Evolutionary conservation across 1,140 invertebrate genomes (phyloP).

Genomic region (Rhagoletis pomonella): DNA sequence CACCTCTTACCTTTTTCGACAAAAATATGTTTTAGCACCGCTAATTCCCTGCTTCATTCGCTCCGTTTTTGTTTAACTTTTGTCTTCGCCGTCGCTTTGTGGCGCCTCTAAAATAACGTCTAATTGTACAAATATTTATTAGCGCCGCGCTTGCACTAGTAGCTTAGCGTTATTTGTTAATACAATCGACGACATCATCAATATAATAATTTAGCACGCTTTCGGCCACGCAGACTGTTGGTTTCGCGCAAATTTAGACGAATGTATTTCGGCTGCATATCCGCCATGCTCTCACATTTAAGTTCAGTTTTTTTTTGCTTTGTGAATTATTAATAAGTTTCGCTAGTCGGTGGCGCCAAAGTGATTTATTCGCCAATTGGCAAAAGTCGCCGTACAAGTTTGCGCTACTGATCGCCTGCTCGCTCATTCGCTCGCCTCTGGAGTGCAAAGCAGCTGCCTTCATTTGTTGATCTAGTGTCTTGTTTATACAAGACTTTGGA

Average conservation of each 20-base stretch:
- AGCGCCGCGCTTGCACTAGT: neutral
- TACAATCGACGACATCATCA: neutral
- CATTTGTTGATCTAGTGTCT: slow-evolving; percentile 46
- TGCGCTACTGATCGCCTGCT: slow-evolving; percentile 1
- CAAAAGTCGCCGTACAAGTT: slow-evolving; percentile 32
- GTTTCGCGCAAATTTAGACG: slow-evolving; percentile 1
- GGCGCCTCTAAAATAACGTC: slow-evolving; percentile 6
- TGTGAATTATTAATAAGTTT: slow-evolving; percentile 52
- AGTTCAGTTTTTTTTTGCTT: no score
- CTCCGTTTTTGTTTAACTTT: neutral
- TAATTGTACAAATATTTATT: neutral
- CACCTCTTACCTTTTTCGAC: no score
- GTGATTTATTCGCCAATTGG: slow-evolving; percentile 45
- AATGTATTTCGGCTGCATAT: neutral
- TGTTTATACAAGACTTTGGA: slow-evolving; percentile 8
- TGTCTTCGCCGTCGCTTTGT: neutral
- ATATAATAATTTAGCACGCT: slow-evolving; percentile 30
- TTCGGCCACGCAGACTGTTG: neutral
- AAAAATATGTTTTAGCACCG: no score
- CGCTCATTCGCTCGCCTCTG: no score
- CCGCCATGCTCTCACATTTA: neutral
- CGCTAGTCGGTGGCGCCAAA: slow-evolving; percentile 38
- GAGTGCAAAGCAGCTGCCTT: no score
- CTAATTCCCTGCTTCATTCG: no score
- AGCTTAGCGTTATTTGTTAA: slow-evolving; percentile 17